A percentile compares a stretch with the other conserved stretches of the same genome.
Conservation (phyloP, 2,888 invertebrate species). For the Koerneria pararmatus region DNA sequence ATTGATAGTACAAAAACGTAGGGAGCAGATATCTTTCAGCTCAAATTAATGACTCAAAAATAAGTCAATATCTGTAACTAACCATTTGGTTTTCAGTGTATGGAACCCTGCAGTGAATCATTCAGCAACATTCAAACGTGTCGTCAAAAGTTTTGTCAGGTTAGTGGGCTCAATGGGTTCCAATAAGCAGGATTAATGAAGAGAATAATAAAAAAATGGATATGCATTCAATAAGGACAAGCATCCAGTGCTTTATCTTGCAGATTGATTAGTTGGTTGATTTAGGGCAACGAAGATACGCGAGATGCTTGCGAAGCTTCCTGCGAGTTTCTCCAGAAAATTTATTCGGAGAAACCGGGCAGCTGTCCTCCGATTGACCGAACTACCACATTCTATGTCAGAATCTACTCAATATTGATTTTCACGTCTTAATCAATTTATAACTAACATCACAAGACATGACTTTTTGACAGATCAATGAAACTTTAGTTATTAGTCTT, state of each 20-base stretch:
- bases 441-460: too few relatives aligned
- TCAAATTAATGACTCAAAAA: too few relatives aligned
- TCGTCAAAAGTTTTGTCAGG: slow-evolving; percentile 24
- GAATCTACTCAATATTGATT: slow-evolving; percentile 2
- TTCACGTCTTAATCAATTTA: neutral
- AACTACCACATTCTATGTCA: slow-evolving; percentile 32
- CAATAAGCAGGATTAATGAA: neutral
- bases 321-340: slow-evolving; percentile 59
- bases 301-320: slow-evolving; percentile 46
- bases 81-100: slow-evolving; percentile 45
- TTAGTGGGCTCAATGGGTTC: neutral
- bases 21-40: too few relatives aligned
- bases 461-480: too few relatives aligned
- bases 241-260: neutral
- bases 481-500: too few relatives aligned
- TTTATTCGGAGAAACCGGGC: slow-evolving; percentile 59
- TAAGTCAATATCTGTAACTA: too few relatives aligned
- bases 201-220: neutral
- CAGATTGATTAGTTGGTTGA: too few relatives aligned
- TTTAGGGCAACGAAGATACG: slow-evolving; percentile 7
- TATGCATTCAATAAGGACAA: neutral
- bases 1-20: too few relatives aligned
- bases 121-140: slow-evolving; percentile 32
- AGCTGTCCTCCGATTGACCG: slow-evolving; percentile 55
- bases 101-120: slow-evolving; percentile 50